Evolutionary conservation across 2,888 invertebrate genomes (phyloP), one percentile per base, ranked within the genome.

Genomic region (Liposcelis brunnea): DNA sequence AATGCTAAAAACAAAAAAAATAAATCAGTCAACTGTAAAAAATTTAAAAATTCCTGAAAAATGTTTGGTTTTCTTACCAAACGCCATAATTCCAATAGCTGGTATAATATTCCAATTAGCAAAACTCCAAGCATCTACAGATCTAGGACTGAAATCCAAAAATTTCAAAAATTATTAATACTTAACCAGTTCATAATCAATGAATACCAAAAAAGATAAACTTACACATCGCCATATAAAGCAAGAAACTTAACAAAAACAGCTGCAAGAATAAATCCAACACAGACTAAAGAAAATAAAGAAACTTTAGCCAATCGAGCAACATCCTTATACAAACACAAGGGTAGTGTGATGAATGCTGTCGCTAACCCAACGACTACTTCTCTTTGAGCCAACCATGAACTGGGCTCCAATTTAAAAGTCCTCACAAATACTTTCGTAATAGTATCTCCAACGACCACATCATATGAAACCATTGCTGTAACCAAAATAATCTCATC

Each of bases 391-490:
- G 72, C 75, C 46, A 78, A 64, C 36, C 77, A 56, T 12, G 69
- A 71, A 35, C 66, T 65, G 35, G 64, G 62, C 2, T 65, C 59
- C 31, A 72, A 63, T 43, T 72, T 71, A 11, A 78, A 74, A 43
- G 84, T 67, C 49, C 83, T 68, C n/a, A 77, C 69, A 46, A 85
- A 66, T 14, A 86, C 80, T 64, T 84, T 84, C 12, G 85, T 84
- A 36, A 84, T 70, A 0, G 85, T 86, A 58, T 87, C 86, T 15
- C 85, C 86, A 26, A 86, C 84, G 15, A 85, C 84, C 14, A 86
- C 79, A 61, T 86, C 86, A 62, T 86, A 86, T 47, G 84, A 84
- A 48, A 85, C 80, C 84, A 86, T 85, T 7, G 84, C 85, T 84
- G 68, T 33, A 70, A 69, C 46, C 49, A 48, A n/a, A n/a, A n/a